Evolutionary conservation across 1,140 invertebrate genomes (phyloP), one percentile per base, ranked within the genome.

Genomic region (Drosophila busckii): DNA sequence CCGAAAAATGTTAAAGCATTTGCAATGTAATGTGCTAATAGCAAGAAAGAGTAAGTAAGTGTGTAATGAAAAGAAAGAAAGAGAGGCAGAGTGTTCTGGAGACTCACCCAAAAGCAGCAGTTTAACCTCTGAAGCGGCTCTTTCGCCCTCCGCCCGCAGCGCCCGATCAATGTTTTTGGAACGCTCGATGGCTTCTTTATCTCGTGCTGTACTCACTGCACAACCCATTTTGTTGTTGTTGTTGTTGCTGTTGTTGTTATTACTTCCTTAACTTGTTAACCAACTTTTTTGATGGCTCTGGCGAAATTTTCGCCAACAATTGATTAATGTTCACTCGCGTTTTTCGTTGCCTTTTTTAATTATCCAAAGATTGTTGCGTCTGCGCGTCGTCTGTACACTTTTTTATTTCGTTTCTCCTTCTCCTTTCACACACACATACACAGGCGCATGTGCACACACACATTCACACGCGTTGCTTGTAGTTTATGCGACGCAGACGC

Each of bases 141-240:
- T 91, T 89, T 96, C 94, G 60, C 93, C 93, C 91, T 96, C 95
- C 35, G 92, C 92, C 70, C 94, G 86, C 16, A 97, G 88, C 86
- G 94, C 92, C 88, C 94, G 93, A 89, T 97, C 96, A 86, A 97
- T 97, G 88, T 94, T 94, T 89, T 96, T 95, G 15, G 94, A 96
- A 76, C 95, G 90, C 84, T 93, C 93, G 37, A 90, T 90, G 29
- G 94, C 94, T 88, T 94, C 94, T 88, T 95, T 95, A 88, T 95
- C 94, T 80, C 92, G 91, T 82, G 90, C 91, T 88, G 92, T 92
- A 90, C 93, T 94, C 61, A 94, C 91, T 53, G 93, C 91, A 90
- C 93, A 94, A 86, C 93, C 93, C 93, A 94, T 94, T 83, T 90
- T 91, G 7, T 37, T 65, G 75, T 89, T 90, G 23, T 34, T 38